Evolutionary conservation across 1,140 invertebrate genomes (phyloP).

Genomic region (Philotrypesis tridentata): DNA sequence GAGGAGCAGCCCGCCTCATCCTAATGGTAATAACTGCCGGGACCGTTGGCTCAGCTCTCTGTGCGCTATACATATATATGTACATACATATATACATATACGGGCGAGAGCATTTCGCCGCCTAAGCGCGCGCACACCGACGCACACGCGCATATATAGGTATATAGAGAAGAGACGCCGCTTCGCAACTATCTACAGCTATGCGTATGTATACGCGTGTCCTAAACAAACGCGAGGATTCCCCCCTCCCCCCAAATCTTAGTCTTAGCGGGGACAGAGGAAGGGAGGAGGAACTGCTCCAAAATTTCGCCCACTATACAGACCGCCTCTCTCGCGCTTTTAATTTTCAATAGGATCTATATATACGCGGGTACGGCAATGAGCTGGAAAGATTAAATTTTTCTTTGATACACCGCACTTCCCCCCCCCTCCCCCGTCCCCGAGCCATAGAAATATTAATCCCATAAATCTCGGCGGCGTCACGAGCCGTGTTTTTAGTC

Average conservation of each 20-base stretch:
- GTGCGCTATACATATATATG: slow-evolving; percentile 13
- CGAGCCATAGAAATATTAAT: slow-evolving; percentile 32
- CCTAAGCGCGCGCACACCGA: slow-evolving; percentile 33
- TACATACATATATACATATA: no score
- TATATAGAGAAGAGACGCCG: not conserved
- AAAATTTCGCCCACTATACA: not conserved
- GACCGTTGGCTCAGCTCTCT: slow-evolving; percentile 48
- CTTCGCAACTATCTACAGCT: no score
- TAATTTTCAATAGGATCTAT: not conserved
- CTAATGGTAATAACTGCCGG: slow-evolving; percentile 68
- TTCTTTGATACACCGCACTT: slow-evolving; percentile 20
- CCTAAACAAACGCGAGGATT: slow-evolving; percentile 27
- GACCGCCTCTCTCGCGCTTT: not conserved
- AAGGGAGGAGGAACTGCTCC: no score
- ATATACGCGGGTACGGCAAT: no score
- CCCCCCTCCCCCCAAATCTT: slow-evolving; percentile 26
- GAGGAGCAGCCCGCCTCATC: slow-evolving; percentile 54
- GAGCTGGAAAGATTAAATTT: slow-evolving; percentile 20
- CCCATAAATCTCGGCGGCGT: slow-evolving; percentile 31
- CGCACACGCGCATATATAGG: not conserved
- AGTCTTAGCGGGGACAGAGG: no score
- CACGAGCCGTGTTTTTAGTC: slow-evolving; percentile 28
- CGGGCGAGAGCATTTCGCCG: slow-evolving; percentile 29
- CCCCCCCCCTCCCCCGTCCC: no score
- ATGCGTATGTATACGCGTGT: not conserved